These are phyloP conservation scores for Yponomeuta cagnagella DNA, from an alignment of 2,888 invertebrate species.

Conservation along the genomic window DNA sequence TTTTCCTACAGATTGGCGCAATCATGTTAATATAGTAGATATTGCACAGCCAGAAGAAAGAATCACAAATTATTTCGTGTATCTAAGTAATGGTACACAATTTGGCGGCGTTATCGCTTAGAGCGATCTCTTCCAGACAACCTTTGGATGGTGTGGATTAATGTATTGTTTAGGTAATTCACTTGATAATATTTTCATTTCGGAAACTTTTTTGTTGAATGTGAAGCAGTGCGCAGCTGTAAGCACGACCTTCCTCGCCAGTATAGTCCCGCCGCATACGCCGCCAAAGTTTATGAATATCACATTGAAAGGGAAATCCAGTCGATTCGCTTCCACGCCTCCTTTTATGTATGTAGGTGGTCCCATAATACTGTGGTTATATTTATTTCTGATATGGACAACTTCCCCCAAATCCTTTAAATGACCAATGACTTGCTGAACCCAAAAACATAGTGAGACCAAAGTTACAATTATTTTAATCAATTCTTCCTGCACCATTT, in stretches of 20 bases:
- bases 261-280: conserved; percentile 34
- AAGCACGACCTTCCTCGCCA: conserved; percentile 33
- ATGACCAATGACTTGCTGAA: conserved; percentile 23
- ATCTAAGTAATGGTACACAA: too few relatives aligned
- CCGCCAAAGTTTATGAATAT: conserved; percentile 35
- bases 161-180: conserved; percentile 17
- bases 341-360: conserved; percentile 25
- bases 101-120: too few relatives aligned
- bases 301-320: conserved; percentile 31
- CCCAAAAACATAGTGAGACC: background rate
- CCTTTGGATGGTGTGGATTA: background rate
- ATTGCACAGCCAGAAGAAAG: too few relatives aligned
- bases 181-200: conserved; percentile 38
- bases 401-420: conserved; percentile 34
- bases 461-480: background rate
- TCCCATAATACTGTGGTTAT: too few relatives aligned
- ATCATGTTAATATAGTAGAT: too few relatives aligned
- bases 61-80: too few relatives aligned
- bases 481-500: background rate
- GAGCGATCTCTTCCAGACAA: too few relatives aligned
- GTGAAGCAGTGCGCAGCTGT: conserved; percentile 44
- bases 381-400: background rate
- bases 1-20: too few relatives aligned
- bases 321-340: conserved; percentile 24
- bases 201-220: conserved; percentile 30